Evolutionary conservation across 2,888 invertebrate species (phyloP).

Genomic region (Sceliomorpha sp.): DNA sequence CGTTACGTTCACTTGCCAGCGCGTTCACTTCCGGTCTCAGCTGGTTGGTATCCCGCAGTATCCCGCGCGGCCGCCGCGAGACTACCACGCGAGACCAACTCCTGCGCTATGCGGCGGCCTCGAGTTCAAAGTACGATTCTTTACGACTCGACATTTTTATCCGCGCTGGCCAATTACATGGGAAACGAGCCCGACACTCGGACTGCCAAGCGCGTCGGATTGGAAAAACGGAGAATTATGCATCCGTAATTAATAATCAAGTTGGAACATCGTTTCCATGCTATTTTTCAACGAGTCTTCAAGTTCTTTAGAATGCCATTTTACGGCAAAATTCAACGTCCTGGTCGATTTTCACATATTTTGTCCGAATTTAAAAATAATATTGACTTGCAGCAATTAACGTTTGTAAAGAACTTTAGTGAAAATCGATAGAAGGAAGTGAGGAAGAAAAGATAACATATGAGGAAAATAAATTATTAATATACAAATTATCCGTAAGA

Average conservation of each 20-base stretch:
- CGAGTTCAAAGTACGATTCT: constrained; percentile 38
- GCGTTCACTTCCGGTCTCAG: constrained; percentile 69
- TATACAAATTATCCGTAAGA: no score
- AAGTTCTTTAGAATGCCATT: no score
- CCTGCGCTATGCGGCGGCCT: constrained; percentile 31
- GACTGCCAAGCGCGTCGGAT: constrained; percentile 6
- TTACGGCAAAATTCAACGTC: no score
- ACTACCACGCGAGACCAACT: constrained; percentile 38
- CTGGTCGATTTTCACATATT: no score
- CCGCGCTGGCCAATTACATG: constrained; percentile 28
- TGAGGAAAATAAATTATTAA: no score
- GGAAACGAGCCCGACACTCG: constrained; percentile 12
- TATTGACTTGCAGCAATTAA: no score
- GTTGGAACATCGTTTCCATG: constrained; percentile 34
- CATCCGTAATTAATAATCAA: constrained; percentile 42
- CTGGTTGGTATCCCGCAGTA: no score
- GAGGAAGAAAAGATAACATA: no score
- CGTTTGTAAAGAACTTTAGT: no score
- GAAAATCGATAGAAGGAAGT: no score
- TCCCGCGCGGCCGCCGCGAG: constrained; percentile 36
- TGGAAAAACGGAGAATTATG: constrained; percentile 27
- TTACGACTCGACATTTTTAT: constrained; percentile 42
- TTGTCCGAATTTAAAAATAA: no score
- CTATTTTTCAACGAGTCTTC: neutral
- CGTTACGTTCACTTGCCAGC: constrained; percentile 67